Evolutionary conservation across 2,113 vertebrate genomes (phyloP).

Genomic region (Aegithalos caudatus): DNA sequence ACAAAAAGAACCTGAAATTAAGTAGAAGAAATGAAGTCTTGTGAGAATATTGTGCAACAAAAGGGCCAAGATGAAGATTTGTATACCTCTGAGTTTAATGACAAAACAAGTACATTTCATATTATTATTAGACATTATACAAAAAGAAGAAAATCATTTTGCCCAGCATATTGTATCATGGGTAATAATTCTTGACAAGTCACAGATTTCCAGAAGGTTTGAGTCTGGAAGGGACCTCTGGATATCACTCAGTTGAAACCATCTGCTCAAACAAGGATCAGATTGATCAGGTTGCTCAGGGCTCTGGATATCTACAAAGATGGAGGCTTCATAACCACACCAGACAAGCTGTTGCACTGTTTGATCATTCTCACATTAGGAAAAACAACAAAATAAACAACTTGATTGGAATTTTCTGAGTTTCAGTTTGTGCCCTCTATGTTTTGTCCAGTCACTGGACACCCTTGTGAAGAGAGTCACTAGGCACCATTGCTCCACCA

Average conservation of each 20-base stretch:
- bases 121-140: background rate
- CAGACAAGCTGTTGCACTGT: background rate
- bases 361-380: background rate
- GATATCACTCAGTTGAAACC: background rate
- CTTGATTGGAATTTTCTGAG: background rate
- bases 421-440: background rate
- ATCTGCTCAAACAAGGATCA: background rate
- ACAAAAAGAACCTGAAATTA: background rate
- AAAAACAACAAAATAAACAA: background rate
- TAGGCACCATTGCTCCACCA: background rate
- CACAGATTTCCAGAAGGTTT: background rate
- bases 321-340: accelerated
- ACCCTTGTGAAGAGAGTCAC: background rate
- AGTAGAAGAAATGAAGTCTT: background rate
- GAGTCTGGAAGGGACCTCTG: background rate
- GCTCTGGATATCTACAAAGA: background rate
- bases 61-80: background rate
- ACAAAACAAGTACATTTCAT: background rate
- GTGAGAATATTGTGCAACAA: background rate
- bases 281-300: background rate
- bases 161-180: background rate
- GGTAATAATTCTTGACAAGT: background rate
- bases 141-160: background rate
- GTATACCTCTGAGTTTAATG: background rate
- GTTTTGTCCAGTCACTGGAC: background rate